Evolutionary conservation across 2,113 vertebrate genomes (phyloP).

Genomic region (Pedetes capensis): DNA sequence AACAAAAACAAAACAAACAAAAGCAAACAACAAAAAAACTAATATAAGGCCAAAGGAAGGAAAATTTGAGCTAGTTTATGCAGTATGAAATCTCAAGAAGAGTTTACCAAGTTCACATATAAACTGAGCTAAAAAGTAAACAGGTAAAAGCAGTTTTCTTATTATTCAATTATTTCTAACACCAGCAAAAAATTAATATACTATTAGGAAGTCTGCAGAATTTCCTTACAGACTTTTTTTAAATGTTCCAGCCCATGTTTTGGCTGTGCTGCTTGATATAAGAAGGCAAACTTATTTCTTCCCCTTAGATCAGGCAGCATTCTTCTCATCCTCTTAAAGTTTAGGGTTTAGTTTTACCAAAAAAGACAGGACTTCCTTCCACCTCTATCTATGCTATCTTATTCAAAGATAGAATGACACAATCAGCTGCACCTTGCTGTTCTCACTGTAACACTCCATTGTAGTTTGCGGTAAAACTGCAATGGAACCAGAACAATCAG

Average conservation of each 20-base stretch:
- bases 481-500: background rate
- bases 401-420: background rate
- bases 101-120: background rate
- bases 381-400: background rate
- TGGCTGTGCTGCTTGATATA: background rate
- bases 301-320: background rate
- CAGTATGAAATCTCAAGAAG: background rate
- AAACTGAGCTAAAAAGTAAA: conserved; percentile 1
- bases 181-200: background rate
- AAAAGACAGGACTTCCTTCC: background rate
- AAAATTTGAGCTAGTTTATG: background rate
- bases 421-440: background rate
- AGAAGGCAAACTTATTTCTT: background rate
- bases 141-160: conserved; percentile 11
- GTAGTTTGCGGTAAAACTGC: background rate
- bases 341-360: background rate
- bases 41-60: no score
- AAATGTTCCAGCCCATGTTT: background rate
- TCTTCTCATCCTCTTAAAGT: background rate
- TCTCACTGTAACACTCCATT: background rate
- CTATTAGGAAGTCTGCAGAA: background rate
- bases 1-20: no score
- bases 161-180: conserved; percentile 29
- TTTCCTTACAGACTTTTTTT: background rate
- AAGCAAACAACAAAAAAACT: no score